Evolutionary conservation across 2,888 invertebrate species (phyloP).

Genomic region (Zonitis immaculata): DNA sequence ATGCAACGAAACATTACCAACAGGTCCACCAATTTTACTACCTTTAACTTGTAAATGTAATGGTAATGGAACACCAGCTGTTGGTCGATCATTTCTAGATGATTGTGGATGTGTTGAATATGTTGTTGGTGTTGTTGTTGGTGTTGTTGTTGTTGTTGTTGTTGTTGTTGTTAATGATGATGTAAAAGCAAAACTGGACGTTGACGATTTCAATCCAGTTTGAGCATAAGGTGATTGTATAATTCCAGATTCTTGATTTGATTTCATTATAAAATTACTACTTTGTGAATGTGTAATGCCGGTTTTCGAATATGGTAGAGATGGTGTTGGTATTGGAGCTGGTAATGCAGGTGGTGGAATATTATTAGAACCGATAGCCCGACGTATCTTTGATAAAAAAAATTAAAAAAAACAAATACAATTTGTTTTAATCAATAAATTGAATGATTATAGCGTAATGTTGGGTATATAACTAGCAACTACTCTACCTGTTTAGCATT

Average conservation of each 20-base stretch:
- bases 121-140: slow-evolving; percentile 37
- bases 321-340: slow-evolving; percentile 63
- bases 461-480: slow-evolving; percentile 21
- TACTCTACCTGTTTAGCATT: slow-evolving; percentile 51
- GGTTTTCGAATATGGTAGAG: slow-evolving; percentile 48
- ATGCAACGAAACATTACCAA: slow-evolving; percentile 74
- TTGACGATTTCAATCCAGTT: slow-evolving; percentile 56
- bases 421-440: too few relatives aligned
- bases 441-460: neutral
- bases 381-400: slow-evolving; percentile 48
- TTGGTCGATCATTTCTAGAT: slow-evolving; percentile 39
- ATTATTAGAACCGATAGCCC: slow-evolving; percentile 54
- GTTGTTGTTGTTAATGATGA: slow-evolving; percentile 37
- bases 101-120: slow-evolving; percentile 48
- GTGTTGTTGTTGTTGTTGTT: slow-evolving; percentile 38
- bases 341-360: slow-evolving; percentile 70
- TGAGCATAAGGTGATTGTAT: slow-evolving; percentile 44
- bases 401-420: neutral
- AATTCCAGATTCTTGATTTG: slow-evolving; percentile 35
- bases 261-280: slow-evolving; percentile 49
- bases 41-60: slow-evolving; percentile 41
- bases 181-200: slow-evolving; percentile 53
- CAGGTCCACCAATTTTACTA: slow-evolving; percentile 48
- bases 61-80: slow-evolving; percentile 45
- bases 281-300: slow-evolving; percentile 53